phyloP scores from a whole-genome alignment of 2,888 invertebrate species.

The Smittia sp. region DNA sequence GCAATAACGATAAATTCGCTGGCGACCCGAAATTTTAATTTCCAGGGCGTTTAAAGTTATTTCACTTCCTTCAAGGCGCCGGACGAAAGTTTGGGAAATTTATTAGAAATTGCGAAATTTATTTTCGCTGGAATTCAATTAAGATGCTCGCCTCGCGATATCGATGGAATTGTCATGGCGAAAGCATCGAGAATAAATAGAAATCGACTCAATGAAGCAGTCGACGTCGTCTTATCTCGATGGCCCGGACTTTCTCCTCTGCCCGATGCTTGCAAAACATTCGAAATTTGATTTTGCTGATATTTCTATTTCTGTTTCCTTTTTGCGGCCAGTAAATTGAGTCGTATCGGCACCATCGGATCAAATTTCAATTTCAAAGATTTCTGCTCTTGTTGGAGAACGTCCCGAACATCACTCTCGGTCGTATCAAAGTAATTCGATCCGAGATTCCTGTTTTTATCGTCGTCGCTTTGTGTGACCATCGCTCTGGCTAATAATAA shows the following conservation, averaged over 20 bases:
- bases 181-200: not conserved
- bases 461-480: constrained; percentile 1
- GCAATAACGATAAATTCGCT: constrained; percentile 35
- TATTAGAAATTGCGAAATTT: not conserved
- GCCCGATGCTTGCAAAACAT: not conserved
- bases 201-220: not conserved
- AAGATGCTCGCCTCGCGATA: not conserved
- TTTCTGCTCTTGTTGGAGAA: not conserved
- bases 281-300: constrained; percentile 1
- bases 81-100: too few species aligned
- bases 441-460: constrained; percentile 5
- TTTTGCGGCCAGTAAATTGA: not conserved
- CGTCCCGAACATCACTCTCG: not conserved
- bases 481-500: constrained; percentile 15
- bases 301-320: constrained; percentile 9
- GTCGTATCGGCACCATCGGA: not conserved
- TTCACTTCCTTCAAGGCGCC: too few species aligned
- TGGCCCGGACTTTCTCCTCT: constrained; percentile 1
- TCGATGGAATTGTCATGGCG: not conserved
- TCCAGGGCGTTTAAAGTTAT: not conserved
- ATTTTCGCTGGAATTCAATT: not conserved
- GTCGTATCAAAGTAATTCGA: not conserved
- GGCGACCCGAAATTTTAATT: constrained; percentile 19
- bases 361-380: constrained; percentile 17
- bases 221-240: not conserved